Evolutionary conservation across 2,797 vertebrate species (phyloP).

Genomic region (Premnoplex brunnescens): DNA sequence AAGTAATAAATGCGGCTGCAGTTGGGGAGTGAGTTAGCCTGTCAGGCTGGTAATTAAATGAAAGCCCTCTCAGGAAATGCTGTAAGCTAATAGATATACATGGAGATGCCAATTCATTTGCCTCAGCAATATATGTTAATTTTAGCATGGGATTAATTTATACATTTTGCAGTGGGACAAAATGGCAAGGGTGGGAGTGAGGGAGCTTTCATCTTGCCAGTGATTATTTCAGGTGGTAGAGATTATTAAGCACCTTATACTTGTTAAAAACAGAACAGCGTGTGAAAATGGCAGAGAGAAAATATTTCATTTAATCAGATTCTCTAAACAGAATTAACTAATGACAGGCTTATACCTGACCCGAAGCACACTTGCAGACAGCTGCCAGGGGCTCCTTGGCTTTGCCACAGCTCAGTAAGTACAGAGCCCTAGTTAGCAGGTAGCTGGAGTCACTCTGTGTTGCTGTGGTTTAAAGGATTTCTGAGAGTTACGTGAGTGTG

Average conservation of each 20-base stretch:
- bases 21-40: not conserved
- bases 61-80: constrained; percentile 39
- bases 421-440: not conserved
- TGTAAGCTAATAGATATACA: constrained; percentile 14
- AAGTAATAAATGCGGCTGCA: constrained; percentile 28
- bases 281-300: not conserved
- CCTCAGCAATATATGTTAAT: constrained; percentile 40
- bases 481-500: not conserved
- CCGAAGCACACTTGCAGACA: not conserved
- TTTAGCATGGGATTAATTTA: constrained; percentile 23
- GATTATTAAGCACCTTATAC: not conserved
- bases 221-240: not conserved
- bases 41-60: constrained; percentile 55
- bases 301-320: not conserved
- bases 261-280: not conserved
- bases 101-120: constrained; percentile 18
- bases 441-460: not conserved
- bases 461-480: not conserved
- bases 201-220: not conserved
- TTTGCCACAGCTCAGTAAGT: not conserved
- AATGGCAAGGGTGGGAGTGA: not conserved
- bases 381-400: not conserved
- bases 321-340: not conserved
- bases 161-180: not conserved
- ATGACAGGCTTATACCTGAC: not conserved